Base-by-base conservation (phyloP, 2,113 vertebrate species). In the Poicephalus gulielmi region DNA sequence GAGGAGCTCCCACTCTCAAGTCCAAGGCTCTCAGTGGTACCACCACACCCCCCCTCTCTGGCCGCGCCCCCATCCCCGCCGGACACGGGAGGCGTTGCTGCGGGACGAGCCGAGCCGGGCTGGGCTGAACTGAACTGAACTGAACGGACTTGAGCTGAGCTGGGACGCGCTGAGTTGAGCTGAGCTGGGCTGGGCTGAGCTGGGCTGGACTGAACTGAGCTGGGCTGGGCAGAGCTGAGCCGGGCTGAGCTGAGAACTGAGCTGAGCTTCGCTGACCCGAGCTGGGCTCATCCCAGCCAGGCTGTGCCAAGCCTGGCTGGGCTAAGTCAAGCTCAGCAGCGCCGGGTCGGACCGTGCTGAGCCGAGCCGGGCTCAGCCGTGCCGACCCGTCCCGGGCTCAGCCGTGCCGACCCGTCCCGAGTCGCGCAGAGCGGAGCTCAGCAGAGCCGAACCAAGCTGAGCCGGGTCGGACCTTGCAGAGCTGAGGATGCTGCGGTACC, bases 401-500 rank as follows among this genome's bases (percentile, higher is more conserved):
- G 33, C 63, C 7, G 39, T 4, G 33, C 53, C 17, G 47, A 25
- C 25, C 9, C 2, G 63, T 6, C 37, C 5, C 22, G 10, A 4
- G 7, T 28, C 2, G 39, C 6, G 16, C 31, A 4, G 35, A 3
- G 5, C 20, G 3, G 17, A 13, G 31, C 17, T 4, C 23, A 5
- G 13, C 6, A 4, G 10, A 4, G 6, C 27, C 6, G 27, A 30
- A 37, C 35, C 7, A 7, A 25, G 5, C 33, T 5, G 27, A 6
- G 18, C 57, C 1, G 11, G 5, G 11, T 19, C 14, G 30, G 1
- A 5, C 13, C 5, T 22, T 4, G 35, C 6, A 10, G 20, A 6
- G 15, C 9, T 1, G 33, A 9, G 63, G 59, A 99, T 99, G 99
- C 98, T 99, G 98, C 99, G 99, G 77, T 99, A 99, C 97, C 98